phyloP scores from a whole-genome alignment of 2,113 vertebrate genomes.

The Sterrhoptilus dennistouni region DNA sequence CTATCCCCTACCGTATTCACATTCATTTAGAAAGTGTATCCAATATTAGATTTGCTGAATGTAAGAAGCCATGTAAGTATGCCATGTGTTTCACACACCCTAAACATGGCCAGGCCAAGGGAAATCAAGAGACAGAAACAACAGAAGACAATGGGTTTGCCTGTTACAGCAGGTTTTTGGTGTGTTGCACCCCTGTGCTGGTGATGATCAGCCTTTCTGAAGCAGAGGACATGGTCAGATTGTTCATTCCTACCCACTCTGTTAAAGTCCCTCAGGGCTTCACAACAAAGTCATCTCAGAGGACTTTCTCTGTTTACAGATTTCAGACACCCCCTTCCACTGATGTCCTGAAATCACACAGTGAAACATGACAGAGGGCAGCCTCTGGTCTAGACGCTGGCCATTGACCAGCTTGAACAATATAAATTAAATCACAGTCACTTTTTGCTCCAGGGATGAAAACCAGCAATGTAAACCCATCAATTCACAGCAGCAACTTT shows the following conservation, averaged over 20 bases:
- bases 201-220: not conserved
- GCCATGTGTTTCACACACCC: not conserved
- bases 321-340: not conserved
- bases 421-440: not conserved
- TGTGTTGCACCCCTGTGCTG: not conserved
- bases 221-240: not conserved
- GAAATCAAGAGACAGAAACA: not conserved
- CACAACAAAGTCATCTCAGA: not conserved
- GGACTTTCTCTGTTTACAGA: not conserved
- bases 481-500: not conserved
- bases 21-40: not conserved
- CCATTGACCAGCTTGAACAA: not conserved
- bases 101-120: not conserved
- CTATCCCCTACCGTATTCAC: not conserved
- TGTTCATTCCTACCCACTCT: not conserved
- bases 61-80: not conserved
- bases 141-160: not conserved
- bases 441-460: slow-evolving; percentile 7
- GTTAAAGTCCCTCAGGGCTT: not conserved
- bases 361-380: not conserved
- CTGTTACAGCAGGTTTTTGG: not conserved
- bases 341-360: not conserved
- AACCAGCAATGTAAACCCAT: not conserved
- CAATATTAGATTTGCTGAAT: not conserved
- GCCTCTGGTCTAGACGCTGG: not conserved